Evolutionary conservation across 1,140 invertebrate genomes (phyloP).

Genomic region (Drosophila parvula): DNA sequence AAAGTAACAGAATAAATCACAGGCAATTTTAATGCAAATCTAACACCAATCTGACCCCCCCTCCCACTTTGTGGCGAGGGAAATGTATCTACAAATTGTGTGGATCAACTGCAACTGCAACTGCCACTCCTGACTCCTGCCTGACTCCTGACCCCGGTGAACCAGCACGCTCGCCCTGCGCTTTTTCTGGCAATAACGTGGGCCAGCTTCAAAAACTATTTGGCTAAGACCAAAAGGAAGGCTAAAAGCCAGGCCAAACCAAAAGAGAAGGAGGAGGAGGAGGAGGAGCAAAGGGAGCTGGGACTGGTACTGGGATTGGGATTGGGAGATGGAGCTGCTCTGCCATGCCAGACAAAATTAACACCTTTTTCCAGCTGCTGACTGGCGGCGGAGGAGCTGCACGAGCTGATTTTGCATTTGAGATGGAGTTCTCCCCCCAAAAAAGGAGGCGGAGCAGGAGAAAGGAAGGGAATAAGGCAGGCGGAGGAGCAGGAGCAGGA

Average conservation of each 20-base stretch:
- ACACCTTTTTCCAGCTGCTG: conserved; percentile 74
- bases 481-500: neutral
- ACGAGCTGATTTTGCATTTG: conserved; percentile 81
- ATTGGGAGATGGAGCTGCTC: conserved; percentile 23
- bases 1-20: conserved; percentile 40
- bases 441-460: conserved; percentile 15
- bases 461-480: neutral
- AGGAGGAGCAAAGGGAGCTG: conserved; percentile 21
- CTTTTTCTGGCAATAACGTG: conserved; percentile 73
- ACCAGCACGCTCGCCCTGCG: conserved; percentile 74
- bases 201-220: conserved; percentile 56
- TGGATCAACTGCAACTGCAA: conserved; percentile 49
- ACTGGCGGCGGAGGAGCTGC: conserved; percentile 44
- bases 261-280: no score
- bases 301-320: conserved; percentile 14
- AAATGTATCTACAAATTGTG: conserved; percentile 78
- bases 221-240: conserved; percentile 39
- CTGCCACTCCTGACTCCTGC: conserved; percentile 9
- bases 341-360: conserved; percentile 66
- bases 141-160: conserved; percentile 61
- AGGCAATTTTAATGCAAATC: conserved; percentile 65
- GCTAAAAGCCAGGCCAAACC: neutral
- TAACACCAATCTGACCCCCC: conserved; percentile 36
- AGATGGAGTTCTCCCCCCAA: conserved; percentile 47
- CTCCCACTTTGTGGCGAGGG: conserved; percentile 57